phyloP scores from a whole-genome alignment of 2,113 vertebrate species.

The Carassius auratus region DNA sequence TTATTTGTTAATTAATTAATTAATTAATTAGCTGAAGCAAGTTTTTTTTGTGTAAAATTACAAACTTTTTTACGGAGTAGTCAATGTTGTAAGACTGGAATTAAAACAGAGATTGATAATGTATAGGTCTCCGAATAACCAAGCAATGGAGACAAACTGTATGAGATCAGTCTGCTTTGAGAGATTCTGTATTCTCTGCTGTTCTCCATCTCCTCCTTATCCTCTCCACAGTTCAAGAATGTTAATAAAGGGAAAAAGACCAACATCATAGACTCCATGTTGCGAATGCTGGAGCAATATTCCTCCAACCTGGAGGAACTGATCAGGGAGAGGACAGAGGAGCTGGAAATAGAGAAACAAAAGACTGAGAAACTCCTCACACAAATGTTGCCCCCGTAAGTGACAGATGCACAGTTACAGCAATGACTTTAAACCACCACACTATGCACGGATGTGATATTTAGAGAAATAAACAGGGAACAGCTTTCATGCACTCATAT shows the following conservation, averaged over 20 bases:
- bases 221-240: constrained; percentile 66
- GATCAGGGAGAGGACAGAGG: constrained; percentile 80
- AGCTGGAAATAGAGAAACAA: constrained; percentile 82
- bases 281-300: constrained; percentile 79
- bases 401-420: constrained; percentile 10
- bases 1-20: too few species aligned
- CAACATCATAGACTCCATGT: constrained; percentile 74
- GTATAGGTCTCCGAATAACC: neutral
- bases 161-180: neutral
- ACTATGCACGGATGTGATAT: neutral
- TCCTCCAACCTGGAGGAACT: constrained; percentile 82
- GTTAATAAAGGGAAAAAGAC: constrained; percentile 75
- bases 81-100: neutral
- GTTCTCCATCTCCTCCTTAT: neutral
- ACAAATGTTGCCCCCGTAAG: constrained; percentile 81
- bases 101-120: neutral
- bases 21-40: neutral
- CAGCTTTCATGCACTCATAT: neutral
- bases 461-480: neutral
- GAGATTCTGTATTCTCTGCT: neutral
- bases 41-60: neutral
- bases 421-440: neutral
- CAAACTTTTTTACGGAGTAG: neutral
- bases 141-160: too few species aligned
- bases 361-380: constrained; percentile 82